Evolutionary conservation across 1,140 invertebrate genomes (phyloP), one percentile per base, ranked within the genome.

Genomic region (Teleopsis dalmanni): DNA sequence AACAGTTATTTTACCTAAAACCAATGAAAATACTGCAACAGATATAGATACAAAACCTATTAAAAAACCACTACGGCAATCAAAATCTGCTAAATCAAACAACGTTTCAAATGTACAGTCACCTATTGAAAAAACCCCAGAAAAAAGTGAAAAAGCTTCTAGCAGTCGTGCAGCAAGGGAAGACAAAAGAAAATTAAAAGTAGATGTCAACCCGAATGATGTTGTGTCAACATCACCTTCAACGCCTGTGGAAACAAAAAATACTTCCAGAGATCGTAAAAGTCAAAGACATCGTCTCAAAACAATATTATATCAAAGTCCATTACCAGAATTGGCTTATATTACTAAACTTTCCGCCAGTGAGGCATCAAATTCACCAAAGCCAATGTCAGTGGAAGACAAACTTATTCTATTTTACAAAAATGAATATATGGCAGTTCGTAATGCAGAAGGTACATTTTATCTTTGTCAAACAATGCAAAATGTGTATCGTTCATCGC

Each of bases 401-500:
- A 90, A 90, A 70, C 79, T 90, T 21, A 87, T 88, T 62, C 81
- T 87, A 25, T 88, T 89, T 61, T 88, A 86, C 65, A 87, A 86
- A 70, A 87, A 87, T 70, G 87, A 91, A 74, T 94, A 92, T 74
- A 73, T 95, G 55, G 91, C 90, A 21, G 88, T 94, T 1, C 78
- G 91, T 55, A 94, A 93, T 72, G 83, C 85, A 3, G 82, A 88
- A 73, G 88, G 87, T 35, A 82, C 86, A 36, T 94, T 94, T 72
- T 95, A 88, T 67, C 79, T 95, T 33, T 95, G 91, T 68, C 88
- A 92, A 72, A 81, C 88, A 4, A 81, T 87, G 71, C 90, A 94
- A 75, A 93, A 94, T 74, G 86, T 95, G 45, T 92, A 89, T 68
- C 87, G 85, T 67, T 81, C 81, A 13, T 83, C 82, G 47, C 77